These are phyloP conservation scores for Pseudorectes ferrugineus DNA, from an alignment of 2,113 vertebrate genomes.

Conservation along the genomic window DNA sequence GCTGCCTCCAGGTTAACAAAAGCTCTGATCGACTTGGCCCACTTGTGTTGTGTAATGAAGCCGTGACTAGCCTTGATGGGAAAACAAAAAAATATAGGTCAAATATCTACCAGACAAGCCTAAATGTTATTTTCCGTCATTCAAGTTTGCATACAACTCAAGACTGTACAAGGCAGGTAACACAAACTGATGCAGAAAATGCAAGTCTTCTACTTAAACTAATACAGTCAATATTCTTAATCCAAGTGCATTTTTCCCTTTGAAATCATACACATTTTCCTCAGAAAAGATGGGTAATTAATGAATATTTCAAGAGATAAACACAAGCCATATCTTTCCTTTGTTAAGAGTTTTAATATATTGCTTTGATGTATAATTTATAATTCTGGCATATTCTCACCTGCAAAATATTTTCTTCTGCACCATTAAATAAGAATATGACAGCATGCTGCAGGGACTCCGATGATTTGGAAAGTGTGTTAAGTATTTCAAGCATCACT, in stretches of 20 bases:
- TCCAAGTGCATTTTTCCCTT: background rate
- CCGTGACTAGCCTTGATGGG: constrained; percentile 90
- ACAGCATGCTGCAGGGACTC: constrained; percentile 85
- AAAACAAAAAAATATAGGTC: constrained; percentile 20
- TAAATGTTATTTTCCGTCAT: background rate
- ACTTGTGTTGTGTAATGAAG: constrained; percentile 96
- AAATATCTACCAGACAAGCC: background rate
- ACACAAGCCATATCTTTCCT: background rate
- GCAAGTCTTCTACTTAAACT: background rate
- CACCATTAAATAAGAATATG: constrained; percentile 97
- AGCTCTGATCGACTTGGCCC: constrained; percentile 89
- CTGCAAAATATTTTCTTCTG: constrained; percentile 95
- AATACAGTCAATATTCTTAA: background rate
- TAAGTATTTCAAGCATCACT: constrained; percentile 95
- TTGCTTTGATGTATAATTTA: background rate
- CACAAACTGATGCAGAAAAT: background rate
- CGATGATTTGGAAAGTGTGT: constrained; percentile 81
- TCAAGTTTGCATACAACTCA: background rate
- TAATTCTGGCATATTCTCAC: constrained; percentile 64
- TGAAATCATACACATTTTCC: background rate
- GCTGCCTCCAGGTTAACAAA: constrained; percentile 98
- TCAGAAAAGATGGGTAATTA: background rate
- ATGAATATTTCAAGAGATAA: background rate
- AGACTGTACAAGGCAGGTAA: background rate
- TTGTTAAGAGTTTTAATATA: background rate